These are phyloP conservation scores for Drosophila recens DNA, from an alignment of 2,888 invertebrate genomes.

Conservation along the genomic window DNA sequence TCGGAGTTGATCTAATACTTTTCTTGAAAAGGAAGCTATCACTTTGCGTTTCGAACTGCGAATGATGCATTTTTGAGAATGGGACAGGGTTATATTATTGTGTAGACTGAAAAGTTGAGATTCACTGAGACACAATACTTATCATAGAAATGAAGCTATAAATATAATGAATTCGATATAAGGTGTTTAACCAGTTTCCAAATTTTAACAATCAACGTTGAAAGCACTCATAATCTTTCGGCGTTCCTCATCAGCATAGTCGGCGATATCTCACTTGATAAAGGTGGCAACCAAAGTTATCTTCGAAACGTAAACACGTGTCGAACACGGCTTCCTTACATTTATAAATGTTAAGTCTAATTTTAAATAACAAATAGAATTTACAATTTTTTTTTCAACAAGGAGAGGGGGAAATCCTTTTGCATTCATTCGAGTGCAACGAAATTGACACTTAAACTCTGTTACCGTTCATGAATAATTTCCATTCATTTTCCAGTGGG, in stretches of 20 bases:
- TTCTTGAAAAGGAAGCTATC: not conserved
- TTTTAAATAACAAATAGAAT: no score
- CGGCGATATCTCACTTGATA: not conserved
- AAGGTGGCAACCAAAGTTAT: conserved; percentile 9
- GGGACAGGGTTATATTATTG: conserved; percentile 29
- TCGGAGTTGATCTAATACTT: not conserved
- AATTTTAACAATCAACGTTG: not conserved
- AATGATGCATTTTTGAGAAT: conserved; percentile 37
- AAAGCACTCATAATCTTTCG: not conserved
- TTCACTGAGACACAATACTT: conserved; percentile 26
- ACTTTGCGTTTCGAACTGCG: conserved; percentile 12
- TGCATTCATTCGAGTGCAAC: no score
- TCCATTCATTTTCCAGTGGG: no score
- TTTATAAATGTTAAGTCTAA: no score
- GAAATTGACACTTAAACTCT: no score
- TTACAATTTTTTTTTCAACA: no score
- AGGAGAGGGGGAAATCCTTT: no score
- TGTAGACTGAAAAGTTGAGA: not conserved
- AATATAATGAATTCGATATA: not conserved
- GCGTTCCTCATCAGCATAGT: not conserved
- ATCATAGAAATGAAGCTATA: conserved; percentile 29
- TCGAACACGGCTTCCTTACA: not conserved
- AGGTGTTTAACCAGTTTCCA: not conserved
- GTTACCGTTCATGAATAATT: no score
- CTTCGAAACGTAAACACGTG: conserved; percentile 6